Evolutionary conservation across 2,797 vertebrate species (phyloP), one percentile per base, ranked within the genome.

Genomic region (Glyptemys insculpta): DNA sequence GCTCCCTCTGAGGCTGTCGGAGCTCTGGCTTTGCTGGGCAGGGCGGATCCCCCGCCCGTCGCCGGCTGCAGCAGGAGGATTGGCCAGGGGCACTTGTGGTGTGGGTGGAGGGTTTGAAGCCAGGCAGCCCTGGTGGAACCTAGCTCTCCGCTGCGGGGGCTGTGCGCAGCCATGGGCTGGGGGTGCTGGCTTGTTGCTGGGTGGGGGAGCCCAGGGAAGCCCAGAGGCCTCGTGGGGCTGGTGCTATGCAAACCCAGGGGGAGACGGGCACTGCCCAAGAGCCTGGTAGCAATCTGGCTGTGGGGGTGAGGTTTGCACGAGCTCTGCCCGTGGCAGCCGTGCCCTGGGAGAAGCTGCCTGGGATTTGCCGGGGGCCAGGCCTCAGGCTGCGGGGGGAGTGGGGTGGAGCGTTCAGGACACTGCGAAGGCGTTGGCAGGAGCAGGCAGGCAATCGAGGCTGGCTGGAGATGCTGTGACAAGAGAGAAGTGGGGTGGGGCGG

Each of bases 361-460:
- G 47, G 49, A 31, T 31, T 59, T 37, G 85, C 59, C 47, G 34
- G 87, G 68, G 18, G 23, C 18, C 11, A 1, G 27, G 19, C 85
- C 65, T 82, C 27, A 56, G n/a, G 5, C 27, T 15, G 15, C 14
- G 4, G 41, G 5, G 41, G 41, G 41, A 41, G 49, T 14, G 7
- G 47, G 81, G 44, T 12, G 0, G 1, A 23, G 44, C 12, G 41
- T 49, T 11, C 19, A 9, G 4, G n/a, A 62, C 16, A 18, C 34
- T 74, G 72, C 47, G 37, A 25, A 49, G 27, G 25, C 41, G 1
- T 0, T 47, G 49, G 31, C 82, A 53, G 14, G 62, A 79, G 57
- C 0, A 0, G 14, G 10, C 6, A 25, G 68, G 56, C 59, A 62
- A 2, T 62, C 31, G 6, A 62, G 59, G 62, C 34, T n/a, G 62